phyloP scores from a whole-genome alignment of 1,140 invertebrate genomes.

The Bombus turneri region DNA sequence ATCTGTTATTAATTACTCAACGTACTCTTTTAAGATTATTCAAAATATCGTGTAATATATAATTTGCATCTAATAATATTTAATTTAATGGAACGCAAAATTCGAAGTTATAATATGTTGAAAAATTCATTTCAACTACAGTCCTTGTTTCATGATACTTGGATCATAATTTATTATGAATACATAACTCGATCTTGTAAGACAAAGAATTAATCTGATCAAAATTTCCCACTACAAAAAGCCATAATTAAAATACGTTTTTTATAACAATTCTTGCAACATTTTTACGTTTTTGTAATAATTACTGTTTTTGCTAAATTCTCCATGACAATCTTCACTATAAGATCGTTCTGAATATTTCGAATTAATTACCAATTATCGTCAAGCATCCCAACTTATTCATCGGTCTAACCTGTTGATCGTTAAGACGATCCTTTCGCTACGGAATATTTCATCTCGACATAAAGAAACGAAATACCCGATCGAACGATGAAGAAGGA shows the following conservation, averaged over 20 bases:
- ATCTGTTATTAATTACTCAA: too few relatives aligned
- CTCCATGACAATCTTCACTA: too few relatives aligned
- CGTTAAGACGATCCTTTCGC: not conserved
- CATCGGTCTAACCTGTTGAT: not conserved
- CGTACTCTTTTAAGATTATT: too few relatives aligned
- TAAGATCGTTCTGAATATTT: not conserved
- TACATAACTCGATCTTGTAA: too few relatives aligned
- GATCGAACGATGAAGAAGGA: not conserved
- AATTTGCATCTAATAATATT: too few relatives aligned
- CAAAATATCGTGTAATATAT: too few relatives aligned
- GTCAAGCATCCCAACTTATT: too few relatives aligned
- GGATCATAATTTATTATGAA: not conserved
- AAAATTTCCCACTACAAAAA: not conserved
- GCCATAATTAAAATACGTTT: not conserved
- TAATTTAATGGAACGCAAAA: too few relatives aligned
- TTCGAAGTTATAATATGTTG: too few relatives aligned
- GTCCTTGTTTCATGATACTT: not conserved
- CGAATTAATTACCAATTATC: not conserved
- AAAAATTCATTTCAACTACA: too few relatives aligned
- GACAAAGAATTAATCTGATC: too few relatives aligned
- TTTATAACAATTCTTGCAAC: not conserved
- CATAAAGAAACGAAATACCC: not conserved
- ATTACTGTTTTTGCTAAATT: not conserved
- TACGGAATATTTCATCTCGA: not conserved
- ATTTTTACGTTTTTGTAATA: not conserved